A percentile compares a stretch with the other conserved stretches of the same genome.
Conservation (phyloP, 2,113 vertebrate genomes). For the Urocolius indicus region DNA sequence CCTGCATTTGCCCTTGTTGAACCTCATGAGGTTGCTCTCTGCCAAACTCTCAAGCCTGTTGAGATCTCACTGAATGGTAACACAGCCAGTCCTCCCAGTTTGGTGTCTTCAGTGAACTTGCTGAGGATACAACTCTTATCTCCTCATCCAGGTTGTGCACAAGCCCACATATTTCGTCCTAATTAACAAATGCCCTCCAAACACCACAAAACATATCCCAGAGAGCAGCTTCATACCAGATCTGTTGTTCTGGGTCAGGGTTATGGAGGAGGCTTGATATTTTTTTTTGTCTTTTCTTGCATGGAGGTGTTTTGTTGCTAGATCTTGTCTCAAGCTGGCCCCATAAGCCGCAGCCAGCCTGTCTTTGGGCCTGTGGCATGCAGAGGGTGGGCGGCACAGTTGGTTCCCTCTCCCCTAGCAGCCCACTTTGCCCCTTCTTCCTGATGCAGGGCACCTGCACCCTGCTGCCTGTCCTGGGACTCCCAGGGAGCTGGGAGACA, state of each 20-base stretch:
- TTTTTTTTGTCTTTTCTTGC: neutral
- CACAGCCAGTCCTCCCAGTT: too few relatives aligned
- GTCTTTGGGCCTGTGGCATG: neutral
- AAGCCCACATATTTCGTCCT: neutral
- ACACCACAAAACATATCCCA: neutral
- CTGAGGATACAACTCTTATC: too few relatives aligned
- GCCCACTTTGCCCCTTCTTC: neutral
- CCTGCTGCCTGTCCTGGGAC: neutral
- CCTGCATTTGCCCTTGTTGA: too few relatives aligned
- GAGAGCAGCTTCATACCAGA: accelerated
- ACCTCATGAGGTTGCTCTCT: too few relatives aligned
- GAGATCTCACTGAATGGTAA: too few relatives aligned
- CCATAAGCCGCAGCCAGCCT: accelerated
- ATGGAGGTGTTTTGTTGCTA: neutral
- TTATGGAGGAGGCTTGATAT: neutral
- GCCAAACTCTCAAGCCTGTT: too few relatives aligned
- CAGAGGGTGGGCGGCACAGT: neutral
- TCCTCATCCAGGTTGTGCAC: too few relatives aligned
- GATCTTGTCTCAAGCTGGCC: neutral
- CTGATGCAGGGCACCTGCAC: neutral
- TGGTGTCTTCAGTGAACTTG: too few relatives aligned
- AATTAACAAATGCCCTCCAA: neutral
- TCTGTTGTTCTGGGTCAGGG: neutral
- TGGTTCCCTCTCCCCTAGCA: neutral
- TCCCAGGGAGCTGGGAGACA: neutral